Percentiles rank a stretch among this genome's conserved stretches.
phyloP scores from a whole-genome alignment of 2,797 vertebrate species.

The Acipenser oxyrinchus region DNA sequence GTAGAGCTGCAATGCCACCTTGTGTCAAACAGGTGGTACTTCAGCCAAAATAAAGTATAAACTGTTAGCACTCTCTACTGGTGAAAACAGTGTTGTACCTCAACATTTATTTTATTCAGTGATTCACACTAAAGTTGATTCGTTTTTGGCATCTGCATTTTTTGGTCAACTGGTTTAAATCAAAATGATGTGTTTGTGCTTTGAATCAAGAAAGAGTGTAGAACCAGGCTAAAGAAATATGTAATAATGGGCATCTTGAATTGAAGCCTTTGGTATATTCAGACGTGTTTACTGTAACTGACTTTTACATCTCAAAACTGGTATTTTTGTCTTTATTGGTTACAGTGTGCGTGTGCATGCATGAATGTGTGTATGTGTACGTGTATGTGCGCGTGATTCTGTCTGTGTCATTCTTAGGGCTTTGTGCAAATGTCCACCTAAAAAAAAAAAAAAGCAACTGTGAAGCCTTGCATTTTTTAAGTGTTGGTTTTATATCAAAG shows the following conservation, averaged over 20 bases:
- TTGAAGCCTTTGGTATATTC: conserved; percentile 14
- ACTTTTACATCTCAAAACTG: conserved; percentile 8
- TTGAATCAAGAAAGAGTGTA: conserved; percentile 7
- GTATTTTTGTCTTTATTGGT: conserved; percentile 41
- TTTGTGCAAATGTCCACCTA: conserved; percentile 21
- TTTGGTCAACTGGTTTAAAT: conserved; percentile 8
- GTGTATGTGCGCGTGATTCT: conserved; percentile 23
- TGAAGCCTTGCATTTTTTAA: conserved; percentile 9
- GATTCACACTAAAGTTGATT: conserved; percentile 6
- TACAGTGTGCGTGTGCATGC: conserved; percentile 23
- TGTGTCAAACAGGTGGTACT: neutral
- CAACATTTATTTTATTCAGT: neutral
- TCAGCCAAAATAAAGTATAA: neutral
- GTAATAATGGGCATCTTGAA: conserved; percentile 7
- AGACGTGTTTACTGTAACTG: conserved; percentile 11
- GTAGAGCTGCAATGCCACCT: neutral
- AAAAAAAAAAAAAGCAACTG: conserved; percentile 17
- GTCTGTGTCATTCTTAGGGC: conserved; percentile 20
- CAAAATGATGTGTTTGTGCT: conserved; percentile 9
- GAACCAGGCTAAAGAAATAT: neutral
- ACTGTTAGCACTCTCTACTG: too few relatives aligned
- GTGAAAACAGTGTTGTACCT: too few relatives aligned
- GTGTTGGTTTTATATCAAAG: too few relatives aligned
- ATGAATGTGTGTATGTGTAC: conserved; percentile 6
- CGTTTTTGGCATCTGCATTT: neutral